phyloP scores from a whole-genome alignment of 37 sponge, comb jelly and placozoan species.

The Agelas oroides region DNA sequence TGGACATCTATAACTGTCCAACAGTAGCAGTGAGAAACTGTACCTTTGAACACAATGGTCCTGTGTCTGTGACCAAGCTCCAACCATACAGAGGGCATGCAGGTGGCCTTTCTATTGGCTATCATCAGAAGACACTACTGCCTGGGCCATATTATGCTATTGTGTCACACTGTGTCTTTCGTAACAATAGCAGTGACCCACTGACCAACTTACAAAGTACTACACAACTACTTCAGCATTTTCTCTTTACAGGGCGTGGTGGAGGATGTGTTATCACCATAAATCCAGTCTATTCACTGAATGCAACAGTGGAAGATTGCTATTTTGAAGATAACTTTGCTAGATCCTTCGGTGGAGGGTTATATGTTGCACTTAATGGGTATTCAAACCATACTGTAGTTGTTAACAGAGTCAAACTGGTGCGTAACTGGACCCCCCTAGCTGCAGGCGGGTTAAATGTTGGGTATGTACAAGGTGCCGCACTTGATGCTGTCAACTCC shows the following conservation, averaged over 20 bases:
- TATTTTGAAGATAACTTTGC: conserved; percentile 57
- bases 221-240: not conserved
- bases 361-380: conserved; percentile 44
- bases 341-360: conserved; percentile 58
- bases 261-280: conserved; percentile 48
- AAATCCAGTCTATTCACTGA: not conserved
- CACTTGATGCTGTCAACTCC: no score
- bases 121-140: not conserved
- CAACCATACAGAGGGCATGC: conserved; percentile 44
- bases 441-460: conserved; percentile 55
- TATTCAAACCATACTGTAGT: conserved; percentile 10
- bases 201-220: conserved; percentile 1
- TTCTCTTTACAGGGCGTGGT: conserved; percentile 35
- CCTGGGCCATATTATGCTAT: not conserved
- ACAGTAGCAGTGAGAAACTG: conserved; percentile 2
- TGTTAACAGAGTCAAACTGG: conserved; percentile 15
- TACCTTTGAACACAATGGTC: conserved; percentile 37
- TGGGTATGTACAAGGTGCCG: no score
- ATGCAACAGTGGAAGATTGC: conserved; percentile 6
- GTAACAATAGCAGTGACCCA: conserved; percentile 31
- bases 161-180: conserved; percentile 24
- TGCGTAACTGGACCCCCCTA: not conserved
- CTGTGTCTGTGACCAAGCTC: not conserved
- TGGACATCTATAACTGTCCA: conserved; percentile 48
- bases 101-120: conserved; percentile 53